These are phyloP conservation scores for Drosophila pseudotakahashii DNA, from an alignment of 2,888 invertebrate genomes.

Conservation along the genomic window DNA sequence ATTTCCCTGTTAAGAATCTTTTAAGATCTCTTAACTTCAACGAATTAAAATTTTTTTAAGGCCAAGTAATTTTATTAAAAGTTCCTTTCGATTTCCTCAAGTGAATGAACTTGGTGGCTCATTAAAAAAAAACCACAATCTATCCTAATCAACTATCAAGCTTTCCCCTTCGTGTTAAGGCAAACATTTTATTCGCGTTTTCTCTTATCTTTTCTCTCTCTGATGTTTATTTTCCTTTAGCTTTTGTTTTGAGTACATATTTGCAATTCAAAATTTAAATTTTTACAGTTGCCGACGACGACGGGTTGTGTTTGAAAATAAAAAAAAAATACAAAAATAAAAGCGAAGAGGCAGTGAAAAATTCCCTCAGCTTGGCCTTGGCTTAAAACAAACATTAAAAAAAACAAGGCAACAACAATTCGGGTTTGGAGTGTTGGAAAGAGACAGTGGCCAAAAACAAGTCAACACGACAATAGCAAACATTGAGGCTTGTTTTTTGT, in stretches of 20 bases:
- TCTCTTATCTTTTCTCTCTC: slow-evolving; percentile 7
- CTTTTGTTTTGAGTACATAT: slow-evolving; percentile 11
- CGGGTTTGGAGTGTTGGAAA: slow-evolving; percentile 6
- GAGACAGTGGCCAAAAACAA: slow-evolving; percentile 9
- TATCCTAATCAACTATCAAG: slow-evolving; percentile 11
- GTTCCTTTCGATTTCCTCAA: slow-evolving; percentile 30
- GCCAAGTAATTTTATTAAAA: not conserved
- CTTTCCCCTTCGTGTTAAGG: slow-evolving; percentile 30
- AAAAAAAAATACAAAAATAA: not conserved
- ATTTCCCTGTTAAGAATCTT: no score
- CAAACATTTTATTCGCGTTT: slow-evolving; percentile 17
- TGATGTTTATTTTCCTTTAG: slow-evolving; percentile 2
- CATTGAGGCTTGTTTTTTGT: slow-evolving; percentile 49
- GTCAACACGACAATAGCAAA: slow-evolving; percentile 34
- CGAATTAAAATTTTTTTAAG: no score
- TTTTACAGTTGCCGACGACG: slow-evolving; percentile 16
- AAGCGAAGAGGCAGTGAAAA: slow-evolving; percentile 13
- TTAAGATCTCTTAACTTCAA: no score
- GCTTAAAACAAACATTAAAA: slow-evolving; percentile 42
- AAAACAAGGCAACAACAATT: slow-evolving; percentile 14
- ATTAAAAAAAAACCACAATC: slow-evolving; percentile 16
- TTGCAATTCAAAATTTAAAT: slow-evolving; percentile 32
- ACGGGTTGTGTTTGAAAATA: slow-evolving; percentile 5
- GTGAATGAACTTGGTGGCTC: slow-evolving; percentile 33
- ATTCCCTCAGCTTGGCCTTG: slow-evolving; percentile 36